Conservation (phyloP, 2,888 invertebrate genomes). For the Busseola fusca region DNA sequence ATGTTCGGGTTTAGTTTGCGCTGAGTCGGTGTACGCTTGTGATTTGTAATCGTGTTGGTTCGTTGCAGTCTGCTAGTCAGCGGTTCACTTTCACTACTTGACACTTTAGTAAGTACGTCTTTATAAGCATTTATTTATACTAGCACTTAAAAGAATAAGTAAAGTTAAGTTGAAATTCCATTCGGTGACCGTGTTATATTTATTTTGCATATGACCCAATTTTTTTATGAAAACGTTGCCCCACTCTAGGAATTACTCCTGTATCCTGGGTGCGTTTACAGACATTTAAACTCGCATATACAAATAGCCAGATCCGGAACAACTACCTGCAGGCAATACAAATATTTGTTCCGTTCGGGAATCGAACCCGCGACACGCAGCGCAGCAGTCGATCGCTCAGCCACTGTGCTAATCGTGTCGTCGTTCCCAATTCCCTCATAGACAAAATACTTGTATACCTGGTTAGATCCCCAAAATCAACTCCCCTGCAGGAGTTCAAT, state of each 20-base stretch:
- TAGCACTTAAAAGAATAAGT: neutral
- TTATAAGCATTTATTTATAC: constrained; percentile 13
- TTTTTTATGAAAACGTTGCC: no score
- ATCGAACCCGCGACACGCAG: no score
- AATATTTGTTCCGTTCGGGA: no score
- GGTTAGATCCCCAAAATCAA: neutral
- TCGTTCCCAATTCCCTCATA: neutral
- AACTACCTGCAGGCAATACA: no score
- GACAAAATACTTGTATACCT: neutral
- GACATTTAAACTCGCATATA: no score
- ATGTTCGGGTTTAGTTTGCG: constrained; percentile 62
- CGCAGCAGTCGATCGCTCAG: no score
- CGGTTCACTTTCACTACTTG: constrained; percentile 58
- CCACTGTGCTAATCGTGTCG: no score
- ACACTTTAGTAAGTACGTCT: constrained; percentile 57
- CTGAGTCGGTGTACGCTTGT: constrained; percentile 51
- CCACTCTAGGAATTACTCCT: no score
- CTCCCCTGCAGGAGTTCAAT: neutral
- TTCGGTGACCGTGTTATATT: neutral
- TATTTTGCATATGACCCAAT: neutral
- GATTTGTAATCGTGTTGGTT: constrained; percentile 60
- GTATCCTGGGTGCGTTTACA: no score
- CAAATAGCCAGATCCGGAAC: no score
- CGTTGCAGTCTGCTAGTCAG: constrained; percentile 53
- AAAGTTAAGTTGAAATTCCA: neutral